phyloP scores from a whole-genome alignment of 2,797 vertebrate species.

The Micropoecilia bifurca region DNA sequence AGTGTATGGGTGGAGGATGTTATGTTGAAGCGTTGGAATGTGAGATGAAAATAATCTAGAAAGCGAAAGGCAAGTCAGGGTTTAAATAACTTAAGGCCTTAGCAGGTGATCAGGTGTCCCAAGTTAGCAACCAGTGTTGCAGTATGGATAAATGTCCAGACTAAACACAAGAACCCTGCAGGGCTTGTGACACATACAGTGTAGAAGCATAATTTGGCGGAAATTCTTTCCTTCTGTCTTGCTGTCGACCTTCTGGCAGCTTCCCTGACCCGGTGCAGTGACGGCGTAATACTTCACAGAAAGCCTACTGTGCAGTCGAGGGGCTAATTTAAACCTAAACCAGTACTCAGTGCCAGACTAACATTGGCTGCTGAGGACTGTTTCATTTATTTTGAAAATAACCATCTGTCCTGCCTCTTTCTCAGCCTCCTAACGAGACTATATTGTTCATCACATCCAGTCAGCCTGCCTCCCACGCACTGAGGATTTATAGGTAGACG shows the following conservation, averaged over 20 bases:
- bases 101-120: too few relatives aligned
- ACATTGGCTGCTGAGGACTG: not conserved
- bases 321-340: not conserved
- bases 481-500: not conserved
- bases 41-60: too few relatives aligned
- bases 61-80: too few relatives aligned
- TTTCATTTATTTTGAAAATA: slow-evolving; percentile 1
- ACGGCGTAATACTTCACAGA: not conserved
- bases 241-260: not conserved
- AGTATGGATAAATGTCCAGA: too few relatives aligned
- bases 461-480: not conserved
- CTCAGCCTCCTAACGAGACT: slow-evolving; percentile 1
- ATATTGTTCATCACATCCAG: not conserved
- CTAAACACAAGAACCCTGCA: too few relatives aligned
- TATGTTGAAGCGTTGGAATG: too few relatives aligned
- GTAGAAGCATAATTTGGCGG: not conserved
- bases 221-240: not conserved
- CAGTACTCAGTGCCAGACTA: not conserved
- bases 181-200: too few relatives aligned
- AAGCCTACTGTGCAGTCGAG: not conserved
- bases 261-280: not conserved
- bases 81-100: too few relatives aligned
- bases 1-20: too few relatives aligned
- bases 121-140: too few relatives aligned
- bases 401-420: slow-evolving; percentile 16